Evolutionary conservation across 2,113 vertebrate genomes (phyloP), one percentile per base, ranked within the genome.

Genomic region (Tachysurus vachellii): DNA sequence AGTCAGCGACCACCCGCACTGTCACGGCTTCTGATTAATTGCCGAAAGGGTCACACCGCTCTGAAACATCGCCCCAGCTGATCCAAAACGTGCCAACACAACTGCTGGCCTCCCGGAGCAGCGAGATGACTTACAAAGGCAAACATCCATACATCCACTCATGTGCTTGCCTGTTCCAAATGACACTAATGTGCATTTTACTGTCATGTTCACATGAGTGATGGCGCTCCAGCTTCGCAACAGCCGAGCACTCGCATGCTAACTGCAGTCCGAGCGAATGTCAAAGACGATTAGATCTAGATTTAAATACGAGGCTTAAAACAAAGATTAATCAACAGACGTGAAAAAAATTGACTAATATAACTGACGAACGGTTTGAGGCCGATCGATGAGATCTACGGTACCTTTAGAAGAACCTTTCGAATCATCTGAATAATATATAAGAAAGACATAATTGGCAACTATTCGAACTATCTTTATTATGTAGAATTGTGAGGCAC

Each of bases 11-110:
- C 90, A 90, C 84, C 88, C 76, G 85, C 82, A 86, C 89, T 94
- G 94, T 94, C 92, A 92, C 76, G 85, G 70, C 31, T 75, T 68
- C 82, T 94, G 94, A 95, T 93, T 91, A 89, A 95, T 91, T 88
- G 89, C 66, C 8, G 4, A 42, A 76, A 89, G 85, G 92, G 93
- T 94, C 92, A 94, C 47, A 28, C 86, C 59, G 88, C 89, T 83
- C 88, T 90, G 71, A 82, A 81, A 86, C 88, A 86, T 91, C 77
- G 80, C 56, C 86, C 89, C 87, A 91, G 90, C 89, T 93, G 89
- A 94, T 93, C 84, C 19, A 86, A 88, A 89, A 89, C 73, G 68
- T 90, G 90, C 80, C 90, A 91, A 88, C 89, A 86, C 84, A 89
- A 90, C 85, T 93, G 89, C 86, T 61, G 23, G 61, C 85, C 83